Base-by-base conservation (phyloP, 2,888 invertebrate species). In the Scrobipalpa atriplicella region DNA sequence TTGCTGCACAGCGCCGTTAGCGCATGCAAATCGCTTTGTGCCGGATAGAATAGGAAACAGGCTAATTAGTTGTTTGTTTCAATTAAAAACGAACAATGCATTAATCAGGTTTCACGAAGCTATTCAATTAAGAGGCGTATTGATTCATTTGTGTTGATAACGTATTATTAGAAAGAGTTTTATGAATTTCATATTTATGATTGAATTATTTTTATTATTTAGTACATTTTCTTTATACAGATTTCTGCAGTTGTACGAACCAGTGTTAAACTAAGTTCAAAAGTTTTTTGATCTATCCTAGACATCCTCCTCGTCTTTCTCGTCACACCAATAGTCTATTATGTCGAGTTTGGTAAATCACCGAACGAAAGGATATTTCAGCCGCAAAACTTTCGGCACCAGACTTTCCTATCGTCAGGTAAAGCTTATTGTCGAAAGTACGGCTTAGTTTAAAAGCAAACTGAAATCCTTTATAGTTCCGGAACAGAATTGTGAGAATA, bases 11-110 rank as follows among this genome's bases (percentile, higher is more conserved):
- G n/a, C 19, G 18, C 54, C 67, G 64, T 61, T 69, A 68, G 63
- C 41, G 66, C 62, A 71, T 70, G 69, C 71, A 70, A 71, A 71
- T 67, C 68, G 64, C 52, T 39, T 71, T 52, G 66, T 60, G 58
- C 69, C 66, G 67, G 68, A 70, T 67, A 39, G 51, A 54, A 66
- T 65, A 64, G 67, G 66, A 51, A 62, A 41, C 64, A 52, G 21
- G 51, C 60, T 68, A 67, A 68, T 69, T 65, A 69, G 19, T 67
- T 67, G 63, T 54, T 61, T 62, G 62, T 62, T 52, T 54, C 39
- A 61, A 65, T 61, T 65, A 13, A 61, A 65, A 43, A 65, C 56
- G 8, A 62, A 56, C 56, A 56, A 16, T 9, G 16, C 58, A 56
- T 21, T 56, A 47, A 16, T 47, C 47, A 47, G 47, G 16, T 16